Percentiles rank a stretch among this genome's conserved stretches.
phyloP scores from a whole-genome alignment of 2,797 vertebrate genomes.

The Threskiornis aethiopicus region DNA sequence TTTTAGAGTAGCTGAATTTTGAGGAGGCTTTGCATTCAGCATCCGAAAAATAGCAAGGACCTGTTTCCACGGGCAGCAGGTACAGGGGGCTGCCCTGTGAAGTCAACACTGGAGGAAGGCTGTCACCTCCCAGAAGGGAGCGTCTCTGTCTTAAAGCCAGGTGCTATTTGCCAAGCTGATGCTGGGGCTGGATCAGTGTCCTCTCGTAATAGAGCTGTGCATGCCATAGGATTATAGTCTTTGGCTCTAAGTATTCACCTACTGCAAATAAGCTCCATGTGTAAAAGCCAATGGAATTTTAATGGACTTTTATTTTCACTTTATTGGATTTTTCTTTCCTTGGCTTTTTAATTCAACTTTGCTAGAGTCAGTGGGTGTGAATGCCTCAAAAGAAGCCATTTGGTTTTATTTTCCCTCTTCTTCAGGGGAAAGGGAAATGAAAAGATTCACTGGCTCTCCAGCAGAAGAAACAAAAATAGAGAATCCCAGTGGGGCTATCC shows the following conservation, averaged over 20 bases:
- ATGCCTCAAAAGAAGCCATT: background rate
- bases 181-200: background rate
- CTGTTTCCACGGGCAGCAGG: background rate
- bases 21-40: background rate
- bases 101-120: background rate
- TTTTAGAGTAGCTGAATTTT: background rate
- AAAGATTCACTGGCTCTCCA: background rate
- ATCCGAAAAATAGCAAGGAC: background rate
- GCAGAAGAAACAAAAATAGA: background rate
- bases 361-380: background rate
- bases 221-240: background rate
- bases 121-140: background rate
- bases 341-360: background rate
- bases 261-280: background rate
- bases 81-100: background rate
- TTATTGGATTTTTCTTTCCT: background rate
- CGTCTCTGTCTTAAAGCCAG: background rate
- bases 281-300: background rate
- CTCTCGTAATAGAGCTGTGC: background rate
- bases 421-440: background rate
- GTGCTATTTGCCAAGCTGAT: background rate
- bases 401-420: background rate
- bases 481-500: background rate
- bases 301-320: conserved; percentile 11
- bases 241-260: background rate